Conservation (phyloP, 2,888 invertebrate species). For the Zaprionus lineosus region DNA sequence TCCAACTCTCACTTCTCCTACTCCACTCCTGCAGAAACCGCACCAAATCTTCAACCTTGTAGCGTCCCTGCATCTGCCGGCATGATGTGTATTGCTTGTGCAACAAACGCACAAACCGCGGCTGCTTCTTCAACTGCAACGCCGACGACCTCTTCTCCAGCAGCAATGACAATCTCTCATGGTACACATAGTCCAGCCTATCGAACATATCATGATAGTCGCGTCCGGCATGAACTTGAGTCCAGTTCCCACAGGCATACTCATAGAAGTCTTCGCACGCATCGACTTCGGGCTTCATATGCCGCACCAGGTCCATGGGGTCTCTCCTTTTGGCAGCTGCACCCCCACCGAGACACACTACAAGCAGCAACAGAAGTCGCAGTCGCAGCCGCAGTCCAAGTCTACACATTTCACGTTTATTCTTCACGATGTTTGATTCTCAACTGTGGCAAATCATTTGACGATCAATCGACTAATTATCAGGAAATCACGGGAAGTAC, state of each 20-base stretch:
- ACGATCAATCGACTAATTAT: conserved; percentile 20
- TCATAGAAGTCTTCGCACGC: conserved; percentile 53
- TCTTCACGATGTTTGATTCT: conserved; percentile 5
- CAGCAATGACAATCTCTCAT: conserved; percentile 19
- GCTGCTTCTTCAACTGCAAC: background rate
- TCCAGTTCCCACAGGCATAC: conserved; percentile 54
- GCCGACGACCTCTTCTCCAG: background rate
- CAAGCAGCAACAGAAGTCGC: background rate
- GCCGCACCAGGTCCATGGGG: conserved; percentile 7
- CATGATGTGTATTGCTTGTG: conserved; percentile 40
- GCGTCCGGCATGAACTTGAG: background rate
- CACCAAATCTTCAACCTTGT: conserved; percentile 15
- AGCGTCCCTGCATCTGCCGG: conserved; percentile 10
- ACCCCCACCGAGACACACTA: background rate
- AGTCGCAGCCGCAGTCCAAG: background rate
- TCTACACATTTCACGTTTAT: conserved; percentile 18
- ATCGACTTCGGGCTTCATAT: conserved; percentile 9
- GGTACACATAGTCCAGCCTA: conserved; percentile 41
- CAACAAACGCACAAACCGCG: conserved; percentile 33
- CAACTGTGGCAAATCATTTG: conserved; percentile 25
- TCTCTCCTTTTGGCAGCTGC: no score
- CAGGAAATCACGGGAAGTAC: no score
- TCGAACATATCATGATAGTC: conserved; percentile 32
- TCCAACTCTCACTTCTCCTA: no score
- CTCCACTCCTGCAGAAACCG: conserved; percentile 10